Evolutionary conservation across 64 coral and sea anemone genomes (phyloP).

Genomic region (Anthopleura sola): DNA sequence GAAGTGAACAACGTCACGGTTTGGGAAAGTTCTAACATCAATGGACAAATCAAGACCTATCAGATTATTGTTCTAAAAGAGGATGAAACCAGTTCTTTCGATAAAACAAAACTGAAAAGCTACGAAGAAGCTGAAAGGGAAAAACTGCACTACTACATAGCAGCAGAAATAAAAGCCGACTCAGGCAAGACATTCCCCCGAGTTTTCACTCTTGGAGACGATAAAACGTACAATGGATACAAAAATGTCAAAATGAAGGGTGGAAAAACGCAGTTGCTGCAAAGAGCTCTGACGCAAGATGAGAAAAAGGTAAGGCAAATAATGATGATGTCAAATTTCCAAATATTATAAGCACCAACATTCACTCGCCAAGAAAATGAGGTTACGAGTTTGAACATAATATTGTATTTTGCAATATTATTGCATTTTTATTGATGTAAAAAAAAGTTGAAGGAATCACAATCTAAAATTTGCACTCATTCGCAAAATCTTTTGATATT

Average conservation of each 20-base stretch:
- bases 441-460: no score
- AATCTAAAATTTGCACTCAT: no score
- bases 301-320: background rate
- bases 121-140: slow-evolving; percentile 7
- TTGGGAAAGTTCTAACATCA: background rate
- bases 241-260: slow-evolving; percentile 21
- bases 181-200: background rate
- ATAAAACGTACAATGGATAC: slow-evolving; percentile 16
- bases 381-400: no score
- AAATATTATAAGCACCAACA: background rate
- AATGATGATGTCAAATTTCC: background rate
- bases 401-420: no score
- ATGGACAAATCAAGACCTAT: slow-evolving; percentile 32
- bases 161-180: slow-evolving; percentile 22
- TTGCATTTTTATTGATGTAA: no score
- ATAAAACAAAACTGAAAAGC: slow-evolving; percentile 1
- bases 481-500: background rate
- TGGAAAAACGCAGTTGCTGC: slow-evolving; percentile 3
- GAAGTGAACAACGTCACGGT: background rate
- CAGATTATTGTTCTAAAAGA: background rate
- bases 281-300: slow-evolving; percentile 19
- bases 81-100: background rate
- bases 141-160: slow-evolving; percentile 22
- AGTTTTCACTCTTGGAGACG: slow-evolving; percentile 44
- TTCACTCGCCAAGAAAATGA: no score